Evolutionary conservation across 2,888 invertebrate species (phyloP).

Genomic region (Pristionchus mayeri): DNA sequence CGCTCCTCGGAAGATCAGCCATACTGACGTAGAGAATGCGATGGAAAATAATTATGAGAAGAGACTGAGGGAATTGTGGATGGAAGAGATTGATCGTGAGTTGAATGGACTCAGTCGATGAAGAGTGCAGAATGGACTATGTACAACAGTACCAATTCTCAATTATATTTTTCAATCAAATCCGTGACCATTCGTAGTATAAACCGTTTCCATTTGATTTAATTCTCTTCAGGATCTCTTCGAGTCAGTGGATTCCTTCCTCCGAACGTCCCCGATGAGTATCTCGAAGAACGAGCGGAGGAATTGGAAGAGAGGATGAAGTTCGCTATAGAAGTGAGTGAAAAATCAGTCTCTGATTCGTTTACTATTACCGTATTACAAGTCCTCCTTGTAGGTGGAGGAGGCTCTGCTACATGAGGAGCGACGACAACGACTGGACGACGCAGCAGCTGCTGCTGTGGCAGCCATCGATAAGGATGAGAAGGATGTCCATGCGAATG

Average conservation of each 20-base stretch:
- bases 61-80: neutral
- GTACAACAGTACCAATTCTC: too few relatives aligned
- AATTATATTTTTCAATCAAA: neutral
- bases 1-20: neutral
- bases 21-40: neutral
- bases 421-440: neutral
- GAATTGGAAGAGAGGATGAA: neutral
- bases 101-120: too few relatives aligned
- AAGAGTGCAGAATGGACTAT: too few relatives aligned
- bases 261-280: neutral
- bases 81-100: slow-evolving; percentile 24
- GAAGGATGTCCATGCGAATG: neutral
- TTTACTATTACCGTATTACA: too few relatives aligned
- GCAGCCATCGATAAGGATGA: neutral
- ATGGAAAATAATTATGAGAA: neutral
- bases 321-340: neutral
- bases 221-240: neutral
- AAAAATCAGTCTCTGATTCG: neutral
- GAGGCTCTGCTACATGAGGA: neutral
- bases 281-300: neutral
- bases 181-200: too few relatives aligned
- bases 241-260: neutral
- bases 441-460: neutral
- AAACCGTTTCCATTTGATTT: neutral
- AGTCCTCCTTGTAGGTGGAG: neutral